phyloP scores from a whole-genome alignment of 2,113 vertebrate genomes.

The Chelonoidis abingdonii region DNA sequence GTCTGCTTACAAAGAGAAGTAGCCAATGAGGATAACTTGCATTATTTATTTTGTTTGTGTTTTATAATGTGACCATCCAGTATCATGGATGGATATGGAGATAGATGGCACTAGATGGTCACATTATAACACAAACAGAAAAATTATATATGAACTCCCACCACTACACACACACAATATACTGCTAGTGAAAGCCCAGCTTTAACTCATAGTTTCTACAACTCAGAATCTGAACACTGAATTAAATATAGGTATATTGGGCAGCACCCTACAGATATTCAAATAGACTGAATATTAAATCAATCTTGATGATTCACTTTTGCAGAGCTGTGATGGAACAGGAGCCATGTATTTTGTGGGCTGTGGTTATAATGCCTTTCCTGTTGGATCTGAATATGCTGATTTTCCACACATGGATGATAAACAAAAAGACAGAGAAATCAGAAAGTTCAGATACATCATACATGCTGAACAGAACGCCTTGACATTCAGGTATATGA shows the following conservation, averaged over 20 bases:
- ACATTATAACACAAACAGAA: not conserved
- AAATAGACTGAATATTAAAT: not conserved
- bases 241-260: not conserved
- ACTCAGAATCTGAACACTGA: not conserved
- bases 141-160: not conserved
- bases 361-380: constrained; percentile 96
- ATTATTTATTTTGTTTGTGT: not conserved
- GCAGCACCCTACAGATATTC: not conserved
- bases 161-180: not conserved
- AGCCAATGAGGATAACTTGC: not conserved
- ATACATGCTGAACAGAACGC: constrained; percentile 97
- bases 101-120: accelerated
- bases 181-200: not conserved
- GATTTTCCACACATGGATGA: constrained; percentile 96
- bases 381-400: constrained; percentile 91
- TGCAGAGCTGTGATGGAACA: constrained; percentile 86
- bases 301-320: constrained; percentile 13
- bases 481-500: constrained; percentile 92
- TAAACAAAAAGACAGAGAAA: constrained; percentile 91
- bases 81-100: not conserved
- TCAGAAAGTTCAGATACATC: constrained; percentile 94
- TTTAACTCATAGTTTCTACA: not conserved
- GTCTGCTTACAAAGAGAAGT: not conserved
- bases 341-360: constrained; percentile 89
- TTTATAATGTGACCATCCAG: accelerated